phyloP scores from a whole-genome alignment of 2,797 vertebrate genomes.

The Hozukius guyotensis region DNA sequence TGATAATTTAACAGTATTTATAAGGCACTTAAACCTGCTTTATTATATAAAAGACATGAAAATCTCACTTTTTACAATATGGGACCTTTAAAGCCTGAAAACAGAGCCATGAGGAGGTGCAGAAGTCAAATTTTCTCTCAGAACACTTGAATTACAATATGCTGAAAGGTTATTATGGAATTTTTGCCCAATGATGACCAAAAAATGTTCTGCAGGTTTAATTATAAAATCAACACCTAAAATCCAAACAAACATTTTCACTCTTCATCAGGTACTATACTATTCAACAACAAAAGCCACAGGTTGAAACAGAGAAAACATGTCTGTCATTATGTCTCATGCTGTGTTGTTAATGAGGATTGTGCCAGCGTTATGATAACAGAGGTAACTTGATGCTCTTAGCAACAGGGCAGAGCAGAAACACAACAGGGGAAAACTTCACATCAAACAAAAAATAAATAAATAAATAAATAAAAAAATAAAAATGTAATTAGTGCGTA shows the following conservation, averaged over 20 bases:
- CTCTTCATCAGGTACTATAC: neutral
- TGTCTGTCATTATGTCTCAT: neutral
- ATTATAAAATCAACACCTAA: neutral
- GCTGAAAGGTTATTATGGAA: too few relatives aligned
- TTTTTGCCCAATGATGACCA: too few relatives aligned
- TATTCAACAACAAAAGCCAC: neutral
- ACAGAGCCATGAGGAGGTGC: too few relatives aligned
- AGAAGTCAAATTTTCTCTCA: too few relatives aligned
- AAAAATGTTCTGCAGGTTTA: too few relatives aligned
- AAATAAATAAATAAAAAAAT: too few relatives aligned
- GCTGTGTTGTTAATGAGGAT: constrained; percentile 3
- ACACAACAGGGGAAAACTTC: neutral
- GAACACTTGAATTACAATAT: too few relatives aligned
- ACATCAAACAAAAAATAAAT: neutral
- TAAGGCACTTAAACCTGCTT: too few relatives aligned
- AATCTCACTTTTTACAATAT: too few relatives aligned
- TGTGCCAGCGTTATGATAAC: neutral
- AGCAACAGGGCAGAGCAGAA: constrained; percentile 19
- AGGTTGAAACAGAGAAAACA: neutral
- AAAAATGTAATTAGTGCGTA: neutral
- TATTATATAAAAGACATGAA: too few relatives aligned
- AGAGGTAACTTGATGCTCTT: constrained; percentile 17
- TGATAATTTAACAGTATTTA: too few relatives aligned
- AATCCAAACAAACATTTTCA: neutral
- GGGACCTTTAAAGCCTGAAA: too few relatives aligned